Evolutionary conservation across 1,140 invertebrate species (phyloP), one percentile per base, ranked within the genome.

Genomic region (Diuraphis noxia): DNA sequence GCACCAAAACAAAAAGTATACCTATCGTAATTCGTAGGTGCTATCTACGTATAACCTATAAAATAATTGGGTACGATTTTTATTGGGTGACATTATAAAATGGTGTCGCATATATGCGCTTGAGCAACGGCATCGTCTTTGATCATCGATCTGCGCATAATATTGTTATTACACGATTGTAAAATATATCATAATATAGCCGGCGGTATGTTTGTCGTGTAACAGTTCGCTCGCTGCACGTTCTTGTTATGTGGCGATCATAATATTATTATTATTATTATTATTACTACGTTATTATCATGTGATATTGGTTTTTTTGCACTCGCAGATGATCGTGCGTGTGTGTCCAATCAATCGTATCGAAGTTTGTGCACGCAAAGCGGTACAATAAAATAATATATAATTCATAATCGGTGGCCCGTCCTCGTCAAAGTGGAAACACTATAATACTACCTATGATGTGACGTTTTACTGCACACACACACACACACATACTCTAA

Each of bases 341-440:
- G 79, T 25, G 81, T 41, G 81, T 41, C 30, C 81, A 82, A 82
- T 82, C 81, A n/a, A n/a, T 82, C 40, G 38, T 41, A 82, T 82
- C 81, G 25, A 41, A 82, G 40, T 36, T 34, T 36, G 72, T 79
- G 72, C 34, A 79, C 2, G 34, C 34, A 72, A 13, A 13, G 10
- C 13, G 13, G 56, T n/a, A 63, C n/a, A 49, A n/a, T 72, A 13
- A 63, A n/a, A 72, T 63, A n/a, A 72, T 72, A 17, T 72, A n/a
- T n/a, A n/a, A 72, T 72, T 72, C 56, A 72, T n/a, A 72, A 13
- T 72, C 52, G 21, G 30, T 30, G 30, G 52, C 30, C 13, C 56
- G n/a, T n/a, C 30, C 30, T 63, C 56, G 30, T 0, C 30, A n/a
- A 63, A n/a, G 56, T 30, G n/a, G 13, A 72, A 72, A 72, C 19